Conservation (phyloP, 2,888 invertebrate genomes). For the Lepidochitona cinerea region DNA sequence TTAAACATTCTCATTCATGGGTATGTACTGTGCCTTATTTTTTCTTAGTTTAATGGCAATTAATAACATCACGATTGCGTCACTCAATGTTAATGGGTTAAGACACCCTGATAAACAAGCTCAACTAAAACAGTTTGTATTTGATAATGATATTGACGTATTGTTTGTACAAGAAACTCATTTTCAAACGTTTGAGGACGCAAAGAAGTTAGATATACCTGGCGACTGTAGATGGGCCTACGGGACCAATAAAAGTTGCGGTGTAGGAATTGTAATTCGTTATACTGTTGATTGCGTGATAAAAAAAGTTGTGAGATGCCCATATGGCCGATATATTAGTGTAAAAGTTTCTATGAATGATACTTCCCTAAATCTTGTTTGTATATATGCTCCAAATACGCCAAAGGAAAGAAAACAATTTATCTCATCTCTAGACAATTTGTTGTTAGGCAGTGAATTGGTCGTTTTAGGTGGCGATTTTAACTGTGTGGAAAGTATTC, state of each 20-base stretch:
- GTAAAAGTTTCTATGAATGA: background rate
- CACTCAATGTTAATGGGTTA: background rate
- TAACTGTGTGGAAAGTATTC: conserved; percentile 22
- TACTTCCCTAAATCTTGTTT: background rate
- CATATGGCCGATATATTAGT: background rate
- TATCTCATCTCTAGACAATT: background rate
- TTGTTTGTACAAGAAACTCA: background rate
- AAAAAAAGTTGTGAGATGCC: background rate
- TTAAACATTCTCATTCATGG: background rate
- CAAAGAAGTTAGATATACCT: background rate
- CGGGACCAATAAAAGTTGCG: background rate
- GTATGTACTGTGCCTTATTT: background rate
- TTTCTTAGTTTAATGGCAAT: background rate
- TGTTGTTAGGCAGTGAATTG: background rate
- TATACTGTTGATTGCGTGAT: conserved; percentile 2
- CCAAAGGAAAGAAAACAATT: background rate
- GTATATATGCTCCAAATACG: background rate
- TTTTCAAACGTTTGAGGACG: background rate
- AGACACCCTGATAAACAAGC: background rate
- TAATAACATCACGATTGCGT: background rate
- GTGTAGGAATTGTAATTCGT: background rate
- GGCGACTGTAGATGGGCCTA: background rate
- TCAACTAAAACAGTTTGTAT: background rate
- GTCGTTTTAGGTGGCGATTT: conserved; percentile 23
- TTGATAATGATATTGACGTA: conserved; percentile 1